phyloP scores from a whole-genome alignment of 2,888 invertebrate species.

The Watsonalla cultraria region DNA sequence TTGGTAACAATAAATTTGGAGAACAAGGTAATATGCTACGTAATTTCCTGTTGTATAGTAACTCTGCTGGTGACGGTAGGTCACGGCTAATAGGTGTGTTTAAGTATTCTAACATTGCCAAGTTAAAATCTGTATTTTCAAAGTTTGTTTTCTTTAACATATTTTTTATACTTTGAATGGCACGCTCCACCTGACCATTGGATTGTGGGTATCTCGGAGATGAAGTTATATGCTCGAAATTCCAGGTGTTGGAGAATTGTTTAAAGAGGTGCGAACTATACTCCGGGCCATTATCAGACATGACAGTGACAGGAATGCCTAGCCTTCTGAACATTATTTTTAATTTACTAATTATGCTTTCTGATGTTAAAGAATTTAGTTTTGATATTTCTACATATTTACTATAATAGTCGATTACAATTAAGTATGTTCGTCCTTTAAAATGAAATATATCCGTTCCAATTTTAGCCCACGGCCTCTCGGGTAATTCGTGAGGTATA shows the following conservation, averaged over 20 bases:
- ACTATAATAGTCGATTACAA: conserved; percentile 11
- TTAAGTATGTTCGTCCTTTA: conserved; percentile 5
- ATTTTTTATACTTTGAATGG: conserved; percentile 6
- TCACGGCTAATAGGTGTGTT: conserved; percentile 16
- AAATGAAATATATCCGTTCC: conserved; percentile 7
- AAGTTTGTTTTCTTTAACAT: conserved; percentile 10
- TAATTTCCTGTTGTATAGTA: conserved; percentile 3
- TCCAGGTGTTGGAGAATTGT: too few relatives aligned
- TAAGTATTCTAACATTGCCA: conserved; percentile 16
- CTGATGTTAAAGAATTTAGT: conserved; percentile 7
- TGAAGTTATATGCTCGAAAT: conserved; percentile 16
- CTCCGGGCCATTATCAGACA: too few relatives aligned
- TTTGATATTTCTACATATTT: conserved; percentile 17
- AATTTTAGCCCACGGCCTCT: conserved; percentile 10
- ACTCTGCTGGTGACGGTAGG: conserved; percentile 17
- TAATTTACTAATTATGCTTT: too few relatives aligned
- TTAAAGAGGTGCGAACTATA: too few relatives aligned
- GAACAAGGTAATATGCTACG: too few relatives aligned
- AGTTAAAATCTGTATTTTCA: conserved; percentile 14
- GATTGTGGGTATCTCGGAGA: conserved; percentile 16
- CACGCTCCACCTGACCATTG: conserved; percentile 12
- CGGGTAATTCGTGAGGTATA: conserved; percentile 11
- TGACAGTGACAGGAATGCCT: too few relatives aligned
- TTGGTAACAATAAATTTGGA: too few relatives aligned
- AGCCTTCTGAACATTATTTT: too few relatives aligned